A percentile compares a stretch with the other conserved stretches of the same genome.
These are phyloP conservation scores for Macrostomum lignano DNA, from an alignment of 1,140 invertebrate genomes.

Conservation along the genomic window DNA sequence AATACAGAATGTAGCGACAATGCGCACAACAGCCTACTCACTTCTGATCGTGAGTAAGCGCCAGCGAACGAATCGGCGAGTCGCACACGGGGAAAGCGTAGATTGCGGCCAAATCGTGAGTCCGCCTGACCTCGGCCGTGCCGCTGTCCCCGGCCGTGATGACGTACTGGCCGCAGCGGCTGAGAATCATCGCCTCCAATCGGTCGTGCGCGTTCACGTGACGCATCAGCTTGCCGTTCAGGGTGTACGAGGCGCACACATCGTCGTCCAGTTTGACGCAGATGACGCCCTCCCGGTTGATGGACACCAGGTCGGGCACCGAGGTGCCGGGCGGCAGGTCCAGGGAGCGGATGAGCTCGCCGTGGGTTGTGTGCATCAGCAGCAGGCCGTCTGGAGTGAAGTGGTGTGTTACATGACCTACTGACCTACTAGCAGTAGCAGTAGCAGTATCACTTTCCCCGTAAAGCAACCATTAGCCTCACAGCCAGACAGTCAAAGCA, in stretches of 20 bases:
- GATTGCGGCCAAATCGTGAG: slow-evolving; percentile 71
- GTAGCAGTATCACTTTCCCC: too few species aligned
- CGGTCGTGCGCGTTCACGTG: slow-evolving; percentile 8
- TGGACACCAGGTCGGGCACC: slow-evolving; percentile 47
- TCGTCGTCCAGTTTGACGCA: slow-evolving; percentile 68
- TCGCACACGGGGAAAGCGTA: slow-evolving; percentile 90
- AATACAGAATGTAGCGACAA: too few species aligned
- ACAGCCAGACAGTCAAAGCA: too few species aligned
- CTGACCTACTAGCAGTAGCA: too few species aligned
- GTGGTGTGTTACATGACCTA: slow-evolving; percentile 9
- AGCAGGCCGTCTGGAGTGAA: slow-evolving; percentile 50
- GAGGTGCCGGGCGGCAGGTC: slow-evolving; percentile 27
- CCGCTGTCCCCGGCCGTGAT: slow-evolving; percentile 72
- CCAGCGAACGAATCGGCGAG: slow-evolving; percentile 60
- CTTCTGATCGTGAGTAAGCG: slow-evolving; percentile 85
- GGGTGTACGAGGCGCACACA: slow-evolving; percentile 45
- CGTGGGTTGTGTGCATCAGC: slow-evolving; percentile 84
- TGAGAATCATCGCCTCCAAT: slow-evolving; percentile 58
- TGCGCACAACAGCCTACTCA: too few species aligned
- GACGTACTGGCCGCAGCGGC: slow-evolving; percentile 85
- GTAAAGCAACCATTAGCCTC: too few species aligned
- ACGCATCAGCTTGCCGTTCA: slow-evolving; percentile 21
- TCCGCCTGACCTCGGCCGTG: slow-evolving; percentile 85
- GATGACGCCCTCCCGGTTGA: slow-evolving; percentile 80
- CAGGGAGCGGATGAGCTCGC: slow-evolving; percentile 66